Evolutionary conservation across 2,888 invertebrate species (phyloP), one percentile per base, ranked within the genome.

Genomic region (Proisotoma minuta): DNA sequence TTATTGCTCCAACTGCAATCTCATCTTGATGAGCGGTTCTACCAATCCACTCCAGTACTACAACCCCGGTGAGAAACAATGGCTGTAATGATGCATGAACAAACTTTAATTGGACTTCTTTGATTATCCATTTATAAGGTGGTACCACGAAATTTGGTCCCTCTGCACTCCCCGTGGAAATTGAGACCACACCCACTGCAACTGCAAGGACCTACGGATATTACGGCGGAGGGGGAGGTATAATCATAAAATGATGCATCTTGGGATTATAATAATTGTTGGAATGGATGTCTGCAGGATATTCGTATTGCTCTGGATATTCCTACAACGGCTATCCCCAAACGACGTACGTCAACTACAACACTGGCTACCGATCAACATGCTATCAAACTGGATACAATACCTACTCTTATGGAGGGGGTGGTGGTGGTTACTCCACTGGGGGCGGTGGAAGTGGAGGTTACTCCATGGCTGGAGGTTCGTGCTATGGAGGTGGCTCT

Each of bases 101-200:
- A 34, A 34, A 10, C 34, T 34, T 34, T 34, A 34, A 34, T 15
- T 10, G 15, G 8, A 15, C 15, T 10, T 34, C 34, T 34, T 8
- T 34, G 8, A 34, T n/a, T n/a, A n/a, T n/a, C n/a, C 8, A 39
- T 57, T 12, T 28, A 8, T 27, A 50, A 52, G 52, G 60, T 53
- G 60, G 60, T 15, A 54, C 24, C 48, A 60, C 60, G 8, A 43
- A 28, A 47, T 60, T 60, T 29, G 60, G 60, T 27, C 18, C 60
- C 23, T 57, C 57, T 40, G 57, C 57, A 23, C 2, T 57, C n/a
- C 47, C 48, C 20, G 57, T 57, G 20, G 57, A 57, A 22, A 54
- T 18, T 10, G 39, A 54, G 3, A n/a, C 29, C 18, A 18, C 8
- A 18, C 20, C 29, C 4, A 15, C 39, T 3, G 22, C n/a, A 4